These are phyloP conservation scores for Pampusana beccarii DNA, from an alignment of 2,113 vertebrate genomes.

Conservation along the genomic window DNA sequence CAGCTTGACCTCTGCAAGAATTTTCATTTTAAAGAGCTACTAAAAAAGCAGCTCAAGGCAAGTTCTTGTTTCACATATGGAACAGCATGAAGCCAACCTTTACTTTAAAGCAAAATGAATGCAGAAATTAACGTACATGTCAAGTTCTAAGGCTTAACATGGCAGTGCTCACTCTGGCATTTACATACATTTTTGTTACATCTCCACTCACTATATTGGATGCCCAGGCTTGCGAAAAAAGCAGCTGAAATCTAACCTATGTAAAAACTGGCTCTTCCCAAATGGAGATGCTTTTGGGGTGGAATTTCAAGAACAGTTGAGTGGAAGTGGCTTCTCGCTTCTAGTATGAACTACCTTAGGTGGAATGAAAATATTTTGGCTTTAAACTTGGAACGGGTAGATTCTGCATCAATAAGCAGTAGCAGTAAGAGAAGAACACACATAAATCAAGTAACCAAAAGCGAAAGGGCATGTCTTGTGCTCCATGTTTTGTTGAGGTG, in stretches of 20 bases:
- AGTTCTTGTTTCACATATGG: neutral
- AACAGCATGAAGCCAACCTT: neutral
- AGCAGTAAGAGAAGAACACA: neutral
- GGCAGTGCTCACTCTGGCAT: neutral
- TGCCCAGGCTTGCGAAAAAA: neutral
- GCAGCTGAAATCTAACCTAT: neutral
- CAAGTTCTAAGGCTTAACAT: neutral
- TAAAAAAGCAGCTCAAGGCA: neutral
- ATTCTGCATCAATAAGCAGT: neutral
- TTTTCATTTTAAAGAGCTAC: neutral
- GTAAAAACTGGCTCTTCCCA: neutral
- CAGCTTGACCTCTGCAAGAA: neutral
- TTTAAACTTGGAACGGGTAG: neutral
- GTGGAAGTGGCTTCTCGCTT: rapidly evolving
- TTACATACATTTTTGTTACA: neutral
- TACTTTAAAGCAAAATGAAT: neutral
- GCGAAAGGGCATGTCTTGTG: neutral
- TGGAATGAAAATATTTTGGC: neutral
- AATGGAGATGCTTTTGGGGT: neutral
- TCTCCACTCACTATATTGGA: neutral
- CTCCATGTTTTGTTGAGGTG: neutral
- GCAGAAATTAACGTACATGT: neutral
- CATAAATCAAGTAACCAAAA: neutral
- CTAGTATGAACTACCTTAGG: rapidly evolving
- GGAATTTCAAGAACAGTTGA: neutral